Base-by-base conservation (phyloP, 2,888 invertebrate species). In the Melanostoma scalare region DNA sequence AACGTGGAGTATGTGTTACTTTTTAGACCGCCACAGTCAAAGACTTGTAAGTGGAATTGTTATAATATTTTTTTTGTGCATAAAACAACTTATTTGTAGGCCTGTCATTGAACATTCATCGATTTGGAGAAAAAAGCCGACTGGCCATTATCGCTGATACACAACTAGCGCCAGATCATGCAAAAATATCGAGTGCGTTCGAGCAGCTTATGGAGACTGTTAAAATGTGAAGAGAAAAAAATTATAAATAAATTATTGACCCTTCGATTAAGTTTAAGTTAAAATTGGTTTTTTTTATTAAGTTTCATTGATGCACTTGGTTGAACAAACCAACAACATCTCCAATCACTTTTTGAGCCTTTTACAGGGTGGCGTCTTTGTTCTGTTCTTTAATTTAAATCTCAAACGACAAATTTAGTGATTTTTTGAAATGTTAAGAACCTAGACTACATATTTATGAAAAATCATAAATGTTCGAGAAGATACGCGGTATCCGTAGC, bases 121-220 rank as follows among this genome's bases (percentile, higher is more conserved):
- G 89, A 20, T 91, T 90, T 86, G 91, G 90, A 0, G 89, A 89
- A 60, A 89, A 88, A 44, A 89, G 89, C 65, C 88, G 90, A 33
- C 85, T 91, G 61, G 90, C 90, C 3, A 88, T 91, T 2, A 91
- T 91, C 89, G 91, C 91, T 0, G 91, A 91, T 58, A 90, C 90
- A 2, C 90, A 90, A 81, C 74, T 91, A 42, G 89, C 89, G 2
- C 91, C 91, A 3, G 89, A 90, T 82, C 91, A 91, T 71, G 87
- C 87, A 6, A 86, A 88, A 68, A 89, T 91, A 46, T 86, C 90
- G 2, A 89, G 88, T 75, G 87, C 88, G 35, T 91, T 91, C 85
- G 90, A 90, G 73, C 87, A 87, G 53, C 89, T 90, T 61, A 90
- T 91, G 88, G 88, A 90, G 86, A 88, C 87, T 38, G 87, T 87